Conservation (phyloP, 2,113 vertebrate species). For the Nematolebias whitei region DNA sequence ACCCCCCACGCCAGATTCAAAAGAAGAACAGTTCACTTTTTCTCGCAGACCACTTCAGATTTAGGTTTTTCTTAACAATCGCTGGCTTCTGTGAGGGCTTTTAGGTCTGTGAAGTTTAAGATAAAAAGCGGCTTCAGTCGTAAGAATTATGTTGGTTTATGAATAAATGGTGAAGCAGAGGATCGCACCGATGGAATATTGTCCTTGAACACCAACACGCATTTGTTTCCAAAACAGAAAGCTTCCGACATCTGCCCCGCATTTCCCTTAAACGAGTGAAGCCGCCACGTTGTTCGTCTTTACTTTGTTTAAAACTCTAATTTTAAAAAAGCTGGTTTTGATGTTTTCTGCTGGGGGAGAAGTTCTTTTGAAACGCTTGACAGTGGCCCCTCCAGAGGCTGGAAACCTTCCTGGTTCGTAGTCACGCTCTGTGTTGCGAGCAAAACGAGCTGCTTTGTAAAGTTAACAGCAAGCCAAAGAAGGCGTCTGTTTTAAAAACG, state of each 20-base stretch:
- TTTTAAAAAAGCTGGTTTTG: conserved; percentile 8
- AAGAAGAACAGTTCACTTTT: not conserved
- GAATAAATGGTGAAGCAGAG: conserved; percentile 48
- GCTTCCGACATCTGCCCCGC: conserved; percentile 17
- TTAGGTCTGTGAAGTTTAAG: conserved; percentile 1
- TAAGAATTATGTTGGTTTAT: conserved; percentile 35
- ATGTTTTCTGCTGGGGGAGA: conserved; percentile 23
- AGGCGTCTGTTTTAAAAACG: conserved; percentile 12
- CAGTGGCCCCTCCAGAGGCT: conserved; percentile 23
- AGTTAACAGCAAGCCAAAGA: conserved; percentile 3
- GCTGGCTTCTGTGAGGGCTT: not conserved
- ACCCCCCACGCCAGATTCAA: conserved; percentile 2
- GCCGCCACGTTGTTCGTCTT: conserved; percentile 32
- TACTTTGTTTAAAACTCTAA: conserved; percentile 32
- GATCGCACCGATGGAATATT: conserved; percentile 27
- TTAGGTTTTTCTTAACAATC: conserved; percentile 2
- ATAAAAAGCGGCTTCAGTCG: not conserved
- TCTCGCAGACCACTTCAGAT: conserved; percentile 10
- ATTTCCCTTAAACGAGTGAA: conserved; percentile 40
- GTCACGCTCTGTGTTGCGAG: conserved; percentile 18
- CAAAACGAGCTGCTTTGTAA: conserved; percentile 27
- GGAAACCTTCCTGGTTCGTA: conserved; percentile 13
- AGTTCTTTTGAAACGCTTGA: conserved; percentile 12
- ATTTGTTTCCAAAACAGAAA: conserved; percentile 33
- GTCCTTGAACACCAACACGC: conserved; percentile 49